These are phyloP conservation scores for Lissonota sp. DNA, from an alignment of 2,888 invertebrate genomes.

Conservation along the genomic window DNA sequence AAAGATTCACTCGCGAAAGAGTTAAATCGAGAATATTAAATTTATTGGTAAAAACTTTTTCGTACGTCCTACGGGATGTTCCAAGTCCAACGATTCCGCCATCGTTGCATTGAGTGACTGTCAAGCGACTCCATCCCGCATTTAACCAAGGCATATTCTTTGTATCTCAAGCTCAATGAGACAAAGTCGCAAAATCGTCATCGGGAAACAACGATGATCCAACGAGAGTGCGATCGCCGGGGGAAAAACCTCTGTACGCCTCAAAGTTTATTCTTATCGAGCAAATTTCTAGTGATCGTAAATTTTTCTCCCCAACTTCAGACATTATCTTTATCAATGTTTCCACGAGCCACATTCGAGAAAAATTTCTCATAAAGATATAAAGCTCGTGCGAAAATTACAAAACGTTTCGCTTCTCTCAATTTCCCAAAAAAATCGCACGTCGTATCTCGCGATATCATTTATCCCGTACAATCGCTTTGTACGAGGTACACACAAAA, in stretches of 20 bases:
- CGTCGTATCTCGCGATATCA: slow-evolving; percentile 21
- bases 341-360: background rate
- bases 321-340: background rate
- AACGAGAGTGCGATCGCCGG: background rate
- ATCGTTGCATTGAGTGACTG: slow-evolving; percentile 46
- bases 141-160: slow-evolving; percentile 29
- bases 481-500: background rate
- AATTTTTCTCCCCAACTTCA: no score
- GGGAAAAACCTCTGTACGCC: slow-evolving; percentile 12
- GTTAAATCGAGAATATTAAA: no score
- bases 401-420: slow-evolving; percentile 4
- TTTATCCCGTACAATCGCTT: slow-evolving; percentile 4
- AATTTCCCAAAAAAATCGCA: slow-evolving; percentile 12
- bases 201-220: slow-evolving; percentile 47
- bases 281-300: no score
- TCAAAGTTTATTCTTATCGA: background rate
- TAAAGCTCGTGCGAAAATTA: slow-evolving; percentile 6
- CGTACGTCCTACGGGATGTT: slow-evolving; percentile 52
- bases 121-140: slow-evolving; percentile 18
- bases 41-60: background rate
- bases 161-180: slow-evolving; percentile 14
- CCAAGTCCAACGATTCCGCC: slow-evolving; percentile 45
- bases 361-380: slow-evolving; percentile 39
- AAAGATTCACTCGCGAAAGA: background rate
- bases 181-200: slow-evolving; percentile 37